A percentile compares a stretch with the other conserved stretches of the same genome.
Evolutionary conservation across 2,113 vertebrate species (phyloP).

Genomic region (Heterochromis multidens): DNA sequence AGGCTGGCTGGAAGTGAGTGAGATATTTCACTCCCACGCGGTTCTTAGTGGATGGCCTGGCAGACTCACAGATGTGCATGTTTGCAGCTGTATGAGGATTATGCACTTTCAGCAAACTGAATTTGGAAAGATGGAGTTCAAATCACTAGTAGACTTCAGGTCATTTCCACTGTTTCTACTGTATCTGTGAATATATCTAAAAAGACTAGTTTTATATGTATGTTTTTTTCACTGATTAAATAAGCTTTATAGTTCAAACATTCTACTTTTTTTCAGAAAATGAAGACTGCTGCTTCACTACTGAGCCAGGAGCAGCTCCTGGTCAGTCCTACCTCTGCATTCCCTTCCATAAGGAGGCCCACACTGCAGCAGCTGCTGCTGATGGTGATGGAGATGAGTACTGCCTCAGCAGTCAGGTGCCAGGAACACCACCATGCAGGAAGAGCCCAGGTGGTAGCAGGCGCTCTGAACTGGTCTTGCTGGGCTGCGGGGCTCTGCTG

Average conservation of each 20-base stretch:
- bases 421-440: conserved; percentile 85
- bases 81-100: conserved; percentile 3
- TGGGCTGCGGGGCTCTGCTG: conserved; percentile 89
- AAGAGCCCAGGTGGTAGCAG: conserved; percentile 80
- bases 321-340: conserved; percentile 94
- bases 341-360: conserved; percentile 86
- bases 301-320: conserved; percentile 69
- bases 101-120: not conserved
- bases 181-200: not conserved
- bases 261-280: conserved; percentile 78
- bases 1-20: not conserved
- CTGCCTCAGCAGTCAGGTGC: conserved; percentile 76
- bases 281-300: conserved; percentile 82
- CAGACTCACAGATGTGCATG: conserved; percentile 12
- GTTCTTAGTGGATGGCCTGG: not conserved
- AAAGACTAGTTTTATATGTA: not conserved
- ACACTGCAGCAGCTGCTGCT: conserved; percentile 33
- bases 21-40: not conserved
- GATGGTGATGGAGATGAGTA: conserved; percentile 82
- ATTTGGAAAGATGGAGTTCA: not conserved
- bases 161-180: not conserved
- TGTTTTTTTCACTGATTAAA: not conserved
- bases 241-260: not conserved
- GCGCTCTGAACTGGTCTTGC: conserved; percentile 85
- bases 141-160: not conserved